Base-by-base conservation (phyloP, 2,113 vertebrate species). In the Madoqua kirkii region DNA sequence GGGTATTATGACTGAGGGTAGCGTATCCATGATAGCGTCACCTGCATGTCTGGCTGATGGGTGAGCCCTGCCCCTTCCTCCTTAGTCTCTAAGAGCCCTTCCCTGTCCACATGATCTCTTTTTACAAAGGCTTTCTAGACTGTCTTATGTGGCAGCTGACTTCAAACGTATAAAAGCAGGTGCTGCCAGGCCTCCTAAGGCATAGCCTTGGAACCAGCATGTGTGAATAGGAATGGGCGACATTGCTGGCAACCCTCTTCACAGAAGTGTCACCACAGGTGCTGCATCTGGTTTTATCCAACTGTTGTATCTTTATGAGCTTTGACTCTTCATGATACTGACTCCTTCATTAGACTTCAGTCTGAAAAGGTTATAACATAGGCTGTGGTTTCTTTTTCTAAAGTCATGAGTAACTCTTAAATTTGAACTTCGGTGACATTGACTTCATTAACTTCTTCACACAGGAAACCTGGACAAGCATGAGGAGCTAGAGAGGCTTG, bases 381-480 rank as follows among this genome's bases (percentile, higher is more conserved):
- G n/a, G 50, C 48, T 91, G 1, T 83, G 43, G 57, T 95, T 96
- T 95, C 60, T 92, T 87, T 91, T 95, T 91, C 88, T 92, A 62
- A 96, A n/a, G 88, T 64, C 45, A 43, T 60, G 89, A 96, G 19
- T 71, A 55, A 82, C 55, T 97, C 8, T 93, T 92, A 84, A 82
- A 78, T 96, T 90, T 91, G 93, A 93, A 64, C 91, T 96, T 98
- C 94, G 62, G 60, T 84, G 19, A 64, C 89, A 74, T 6, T 98
- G 48, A 96, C 81, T 89, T 92, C 27, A 5, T 97, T 97, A 97
- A 62, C 86, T 98, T 97, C 97, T 93, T 54, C 94, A 79, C 98
- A 43, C 98, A 99, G 99, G 99, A 71, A 99, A 99, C 98, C 97
- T 99, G 96, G 99, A 99, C 97, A 99, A 99, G 93, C 99, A 99